phyloP scores from a whole-genome alignment of 2,113 vertebrate genomes.

The Atherinomorus stipes region DNA sequence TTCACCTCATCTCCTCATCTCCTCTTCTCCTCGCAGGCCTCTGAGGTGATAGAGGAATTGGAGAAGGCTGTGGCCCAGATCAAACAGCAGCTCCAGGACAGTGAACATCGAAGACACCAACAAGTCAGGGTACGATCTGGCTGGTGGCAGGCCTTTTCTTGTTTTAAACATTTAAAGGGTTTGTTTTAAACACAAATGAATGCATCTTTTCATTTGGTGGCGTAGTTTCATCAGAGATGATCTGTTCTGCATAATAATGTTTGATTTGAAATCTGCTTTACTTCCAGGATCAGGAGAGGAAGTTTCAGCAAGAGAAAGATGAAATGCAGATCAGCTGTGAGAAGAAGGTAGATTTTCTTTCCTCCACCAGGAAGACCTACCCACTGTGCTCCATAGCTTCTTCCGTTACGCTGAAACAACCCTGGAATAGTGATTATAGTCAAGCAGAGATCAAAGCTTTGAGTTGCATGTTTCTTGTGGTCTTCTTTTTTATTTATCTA shows the following conservation, averaged over 20 bases:
- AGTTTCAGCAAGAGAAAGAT: conserved; percentile 86
- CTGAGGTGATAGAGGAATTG: conserved; percentile 85
- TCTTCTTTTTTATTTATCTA: conserved; percentile 41
- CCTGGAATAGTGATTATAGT: conserved; percentile 41
- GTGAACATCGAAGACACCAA: conserved; percentile 84
- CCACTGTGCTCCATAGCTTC: conserved; percentile 25
- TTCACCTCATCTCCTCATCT: not conserved
- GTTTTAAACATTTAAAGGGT: too few relatives aligned
- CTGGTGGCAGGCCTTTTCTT: not conserved
- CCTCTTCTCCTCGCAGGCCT: conserved; percentile 78
- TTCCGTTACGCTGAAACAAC: conserved; percentile 34
- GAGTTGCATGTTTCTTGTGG: conserved; percentile 35
- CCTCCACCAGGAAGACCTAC: conserved; percentile 9
- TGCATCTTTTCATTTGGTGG: not conserved
- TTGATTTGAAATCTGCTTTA: conserved; percentile 7
- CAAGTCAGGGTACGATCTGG: conserved; percentile 83
- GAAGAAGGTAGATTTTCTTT: conserved; percentile 86
- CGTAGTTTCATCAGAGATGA: not conserved
- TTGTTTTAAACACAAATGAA: not conserved
- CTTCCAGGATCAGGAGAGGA: conserved; percentile 88
- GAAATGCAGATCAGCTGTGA: conserved; percentile 84
- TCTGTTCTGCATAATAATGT: not conserved
- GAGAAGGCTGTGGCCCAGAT: conserved; percentile 80
- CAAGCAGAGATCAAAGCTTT: conserved; percentile 60
- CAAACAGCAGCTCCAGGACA: conserved; percentile 86